A percentile compares a stretch with the other conserved stretches of the same genome.
Conservation (phyloP, 53 echinoderm and acorn worm genomes). For the Hippasteria phrygiana region DNA sequence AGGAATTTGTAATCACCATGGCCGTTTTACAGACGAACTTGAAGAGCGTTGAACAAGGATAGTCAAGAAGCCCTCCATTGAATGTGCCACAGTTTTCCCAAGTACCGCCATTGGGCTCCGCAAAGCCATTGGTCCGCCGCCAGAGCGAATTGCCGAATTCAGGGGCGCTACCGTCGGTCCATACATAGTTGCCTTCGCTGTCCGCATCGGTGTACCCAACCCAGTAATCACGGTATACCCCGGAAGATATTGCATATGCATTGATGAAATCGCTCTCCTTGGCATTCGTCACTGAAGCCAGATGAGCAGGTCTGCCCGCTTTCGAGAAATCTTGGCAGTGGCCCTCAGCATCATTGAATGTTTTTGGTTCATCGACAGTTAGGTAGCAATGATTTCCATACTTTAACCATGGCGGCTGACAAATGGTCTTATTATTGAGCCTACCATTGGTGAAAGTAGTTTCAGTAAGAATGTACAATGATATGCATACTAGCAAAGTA, state of each 20-base stretch:
- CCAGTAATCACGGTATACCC: neutral
- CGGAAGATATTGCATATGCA: neutral
- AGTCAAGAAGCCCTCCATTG: too few species aligned
- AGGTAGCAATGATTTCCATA: conserved; percentile 21
- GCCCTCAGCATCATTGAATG: neutral
- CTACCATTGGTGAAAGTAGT: too few species aligned
- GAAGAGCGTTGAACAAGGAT: too few species aligned
- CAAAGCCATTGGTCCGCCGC: too few species aligned
- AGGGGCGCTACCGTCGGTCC: neutral
- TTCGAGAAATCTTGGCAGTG: conserved; percentile 16
- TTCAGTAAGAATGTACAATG: too few species aligned
- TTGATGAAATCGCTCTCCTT: neutral
- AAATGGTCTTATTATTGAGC: neutral
- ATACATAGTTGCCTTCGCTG: neutral
- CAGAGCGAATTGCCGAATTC: neutral
- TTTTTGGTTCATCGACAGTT: neutral
- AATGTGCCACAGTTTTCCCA: too few species aligned
- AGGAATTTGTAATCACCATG: too few species aligned
- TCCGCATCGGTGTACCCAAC: neutral
- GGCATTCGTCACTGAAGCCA: conserved; percentile 13
- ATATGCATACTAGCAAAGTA: too few species aligned
- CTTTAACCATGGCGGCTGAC: conserved; percentile 9
- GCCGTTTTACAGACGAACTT: too few species aligned
- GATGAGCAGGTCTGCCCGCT: conserved; percentile 1
- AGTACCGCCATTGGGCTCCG: too few species aligned